Evolutionary conservation across 2,888 invertebrate genomes (phyloP).

Genomic region (Tetranychus truncatus): DNA sequence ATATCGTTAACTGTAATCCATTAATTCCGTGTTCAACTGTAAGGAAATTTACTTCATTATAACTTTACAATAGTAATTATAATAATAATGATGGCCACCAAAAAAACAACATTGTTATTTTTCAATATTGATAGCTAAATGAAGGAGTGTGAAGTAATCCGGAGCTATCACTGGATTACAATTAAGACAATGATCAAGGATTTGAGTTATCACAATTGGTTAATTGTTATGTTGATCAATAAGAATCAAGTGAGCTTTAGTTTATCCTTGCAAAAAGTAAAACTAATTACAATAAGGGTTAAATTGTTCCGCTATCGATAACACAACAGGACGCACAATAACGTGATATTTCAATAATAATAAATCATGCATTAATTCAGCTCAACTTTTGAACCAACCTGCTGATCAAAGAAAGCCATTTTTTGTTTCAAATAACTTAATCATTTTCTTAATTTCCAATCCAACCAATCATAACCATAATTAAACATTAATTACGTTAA

Average conservation of each 20-base stretch:
- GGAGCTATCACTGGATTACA: conserved; percentile 1
- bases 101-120: not conserved
- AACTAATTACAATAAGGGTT: too few species aligned
- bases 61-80: not conserved
- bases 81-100: not conserved
- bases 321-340: not conserved
- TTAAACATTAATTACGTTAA: not conserved
- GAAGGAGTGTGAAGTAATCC: not conserved
- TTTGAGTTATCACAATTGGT: not conserved
- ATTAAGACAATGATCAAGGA: not conserved
- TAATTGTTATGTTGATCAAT: not conserved
- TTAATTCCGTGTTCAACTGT: too few species aligned
- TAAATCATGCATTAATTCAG: too few species aligned
- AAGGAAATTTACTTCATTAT: too few species aligned
- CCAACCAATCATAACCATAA: not conserved
- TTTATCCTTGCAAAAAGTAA: too few species aligned
- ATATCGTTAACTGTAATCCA: too few species aligned
- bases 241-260: not conserved
- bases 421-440: too few species aligned
- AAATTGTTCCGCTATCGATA: not conserved
- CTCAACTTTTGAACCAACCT: too few species aligned
- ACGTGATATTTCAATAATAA: too few species aligned
- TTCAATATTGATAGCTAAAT: not conserved
- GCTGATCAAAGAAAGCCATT: too few species aligned
- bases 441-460: too few species aligned